A percentile compares a stretch with the other conserved stretches of the same genome.
phyloP scores from a whole-genome alignment of 2,113 vertebrate species.

The Spilogale gracilis region DNA sequence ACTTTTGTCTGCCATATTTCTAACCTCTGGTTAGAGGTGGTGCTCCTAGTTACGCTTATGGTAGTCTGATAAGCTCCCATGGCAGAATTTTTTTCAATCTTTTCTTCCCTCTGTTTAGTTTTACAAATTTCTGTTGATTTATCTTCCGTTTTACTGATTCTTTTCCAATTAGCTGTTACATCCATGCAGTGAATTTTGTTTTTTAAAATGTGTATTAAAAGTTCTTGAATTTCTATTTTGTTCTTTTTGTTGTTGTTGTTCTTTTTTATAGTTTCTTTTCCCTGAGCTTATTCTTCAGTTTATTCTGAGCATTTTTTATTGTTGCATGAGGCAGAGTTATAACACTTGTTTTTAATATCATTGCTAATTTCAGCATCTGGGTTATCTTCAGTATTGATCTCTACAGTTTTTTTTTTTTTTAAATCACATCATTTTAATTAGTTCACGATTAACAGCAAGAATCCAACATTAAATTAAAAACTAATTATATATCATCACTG shows the following conservation, averaged over 20 bases:
- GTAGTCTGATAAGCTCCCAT: neutral
- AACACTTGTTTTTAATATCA: slow-evolving; percentile 36
- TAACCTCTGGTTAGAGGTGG: neutral
- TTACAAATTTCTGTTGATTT: neutral
- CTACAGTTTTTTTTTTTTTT: neutral
- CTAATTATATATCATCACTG: neutral
- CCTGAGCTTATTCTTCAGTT: neutral
- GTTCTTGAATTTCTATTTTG: neutral
- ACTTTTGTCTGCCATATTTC: neutral
- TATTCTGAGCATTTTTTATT: neutral
- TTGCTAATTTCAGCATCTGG: slow-evolving; percentile 2
- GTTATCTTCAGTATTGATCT: neutral
- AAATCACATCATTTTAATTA: slow-evolving; percentile 29
- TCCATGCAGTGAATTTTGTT: neutral
- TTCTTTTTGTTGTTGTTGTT: neutral
- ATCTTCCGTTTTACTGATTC: neutral
- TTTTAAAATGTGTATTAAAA: slow-evolving; percentile 11
- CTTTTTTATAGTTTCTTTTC: neutral
- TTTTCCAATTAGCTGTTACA: neutral
- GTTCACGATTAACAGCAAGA: neutral
- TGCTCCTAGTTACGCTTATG: neutral
- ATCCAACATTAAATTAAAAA: slow-evolving; percentile 17
- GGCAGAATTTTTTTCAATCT: neutral
- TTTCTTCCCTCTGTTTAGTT: neutral
- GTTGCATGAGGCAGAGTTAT: neutral